Conservation (phyloP, 2,888 invertebrate genomes). For the Hydriomena furcata region DNA sequence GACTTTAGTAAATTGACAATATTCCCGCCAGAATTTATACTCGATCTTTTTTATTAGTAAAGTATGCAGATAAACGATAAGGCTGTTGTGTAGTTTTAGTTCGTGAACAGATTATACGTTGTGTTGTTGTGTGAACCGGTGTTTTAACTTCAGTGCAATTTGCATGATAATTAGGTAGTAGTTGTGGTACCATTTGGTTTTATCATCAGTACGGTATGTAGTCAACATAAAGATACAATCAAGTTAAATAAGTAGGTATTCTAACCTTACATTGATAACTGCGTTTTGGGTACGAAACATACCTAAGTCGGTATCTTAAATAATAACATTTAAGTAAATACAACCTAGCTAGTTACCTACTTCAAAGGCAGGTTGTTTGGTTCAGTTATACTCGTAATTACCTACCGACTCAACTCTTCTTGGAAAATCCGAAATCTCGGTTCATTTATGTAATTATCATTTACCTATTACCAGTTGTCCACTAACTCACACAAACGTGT, state of each 20-base stretch:
- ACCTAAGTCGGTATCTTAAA: too few species aligned
- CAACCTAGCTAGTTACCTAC: too few species aligned
- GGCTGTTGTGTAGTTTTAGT: slow-evolving; percentile 15
- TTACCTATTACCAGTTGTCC: too few species aligned
- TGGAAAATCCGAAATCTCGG: too few species aligned
- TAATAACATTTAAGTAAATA: too few species aligned
- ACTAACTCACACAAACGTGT: too few species aligned
- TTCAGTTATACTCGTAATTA: neutral
- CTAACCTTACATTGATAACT: slow-evolving; percentile 9
- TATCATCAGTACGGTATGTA: slow-evolving; percentile 50
- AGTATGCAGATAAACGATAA: slow-evolving; percentile 15
- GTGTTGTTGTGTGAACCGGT: slow-evolving; percentile 40
- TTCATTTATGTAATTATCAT: too few species aligned
- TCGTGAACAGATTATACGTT: slow-evolving; percentile 22
- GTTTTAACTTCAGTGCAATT: slow-evolving; percentile 51
- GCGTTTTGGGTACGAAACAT: neutral
- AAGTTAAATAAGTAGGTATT: slow-evolving; percentile 50
- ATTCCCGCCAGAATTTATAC: slow-evolving; percentile 27
- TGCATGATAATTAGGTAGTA: slow-evolving; percentile 59
- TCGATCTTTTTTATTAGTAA: slow-evolving; percentile 8
- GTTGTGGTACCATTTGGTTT: slow-evolving; percentile 46
- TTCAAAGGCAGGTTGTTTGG: too few species aligned
- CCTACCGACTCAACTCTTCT: too few species aligned
- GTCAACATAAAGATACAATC: slow-evolving; percentile 68
- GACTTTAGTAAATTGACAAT: slow-evolving; percentile 13